phyloP scores from a whole-genome alignment of 2,797 vertebrate species.

The Oreortyx pictus region DNA sequence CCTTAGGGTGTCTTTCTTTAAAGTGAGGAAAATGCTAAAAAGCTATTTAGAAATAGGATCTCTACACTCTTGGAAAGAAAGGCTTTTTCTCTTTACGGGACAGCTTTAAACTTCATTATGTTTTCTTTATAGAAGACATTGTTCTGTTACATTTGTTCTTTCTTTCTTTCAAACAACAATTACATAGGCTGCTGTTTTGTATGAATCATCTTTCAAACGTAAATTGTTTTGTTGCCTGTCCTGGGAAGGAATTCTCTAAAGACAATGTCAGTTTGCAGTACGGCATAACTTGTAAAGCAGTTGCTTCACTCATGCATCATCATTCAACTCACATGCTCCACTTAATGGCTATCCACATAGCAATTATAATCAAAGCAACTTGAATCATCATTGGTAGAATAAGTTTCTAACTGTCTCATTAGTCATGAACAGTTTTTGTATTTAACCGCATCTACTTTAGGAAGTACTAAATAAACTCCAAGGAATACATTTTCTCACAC shows the following conservation, averaged over 20 bases:
- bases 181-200: neutral
- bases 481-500: neutral
- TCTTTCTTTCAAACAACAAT: neutral
- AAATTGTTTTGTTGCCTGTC: neutral
- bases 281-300: neutral
- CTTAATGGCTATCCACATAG: neutral
- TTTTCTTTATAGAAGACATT: neutral
- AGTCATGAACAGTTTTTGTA: accelerated
- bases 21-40: neutral
- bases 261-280: neutral
- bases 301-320: no score
- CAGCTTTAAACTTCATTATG: neutral
- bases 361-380: neutral
- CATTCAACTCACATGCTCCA: neutral
- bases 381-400: neutral
- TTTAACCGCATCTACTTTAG: neutral
- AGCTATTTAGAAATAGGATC: neutral
- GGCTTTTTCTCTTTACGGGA: neutral
- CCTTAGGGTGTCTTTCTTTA: neutral
- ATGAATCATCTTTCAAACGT: neutral
- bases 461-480: neutral
- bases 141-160: neutral
- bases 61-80: neutral
- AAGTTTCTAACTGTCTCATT: neutral
- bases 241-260: neutral